Conservation (phyloP, 2,113 vertebrate species). For the Brachypodius melanocephalos region DNA sequence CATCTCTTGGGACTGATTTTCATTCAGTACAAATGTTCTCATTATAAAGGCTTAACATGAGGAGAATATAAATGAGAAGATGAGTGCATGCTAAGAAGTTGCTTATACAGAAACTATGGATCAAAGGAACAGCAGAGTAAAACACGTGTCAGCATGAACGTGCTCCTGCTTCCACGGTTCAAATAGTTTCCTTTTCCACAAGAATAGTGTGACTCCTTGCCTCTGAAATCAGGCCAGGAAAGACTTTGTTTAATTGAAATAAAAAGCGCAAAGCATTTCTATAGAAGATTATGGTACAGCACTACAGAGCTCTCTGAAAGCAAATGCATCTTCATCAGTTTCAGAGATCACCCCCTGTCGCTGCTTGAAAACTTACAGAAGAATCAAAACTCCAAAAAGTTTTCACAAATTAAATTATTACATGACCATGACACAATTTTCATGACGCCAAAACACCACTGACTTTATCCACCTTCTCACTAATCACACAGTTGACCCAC, state of each 20-base stretch:
- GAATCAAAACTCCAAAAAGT: background rate
- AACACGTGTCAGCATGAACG: background rate
- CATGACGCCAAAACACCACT: background rate
- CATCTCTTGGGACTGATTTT: slow-evolving; percentile 17
- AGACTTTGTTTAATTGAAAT: background rate
- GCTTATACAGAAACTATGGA: slow-evolving; percentile 6
- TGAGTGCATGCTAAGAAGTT: background rate
- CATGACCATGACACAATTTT: background rate
- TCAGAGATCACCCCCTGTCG: background rate
- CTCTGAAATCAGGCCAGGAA: background rate
- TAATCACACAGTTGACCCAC: background rate
- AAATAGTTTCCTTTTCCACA: background rate
- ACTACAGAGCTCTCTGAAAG: background rate
- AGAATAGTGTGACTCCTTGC: background rate
- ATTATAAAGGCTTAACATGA: slow-evolving; percentile 39
- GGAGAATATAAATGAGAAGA: slow-evolving; percentile 60
- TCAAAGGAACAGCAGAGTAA: slow-evolving; percentile 25
- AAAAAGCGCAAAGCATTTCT: background rate
- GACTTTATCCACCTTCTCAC: background rate
- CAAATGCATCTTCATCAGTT: background rate
- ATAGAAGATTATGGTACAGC: background rate
- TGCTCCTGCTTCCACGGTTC: background rate
- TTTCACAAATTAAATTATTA: background rate
- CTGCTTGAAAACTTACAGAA: background rate
- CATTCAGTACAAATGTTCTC: slow-evolving; percentile 50